phyloP scores from a whole-genome alignment of 2,888 invertebrate genomes.

The Nymphalis c-album region DNA sequence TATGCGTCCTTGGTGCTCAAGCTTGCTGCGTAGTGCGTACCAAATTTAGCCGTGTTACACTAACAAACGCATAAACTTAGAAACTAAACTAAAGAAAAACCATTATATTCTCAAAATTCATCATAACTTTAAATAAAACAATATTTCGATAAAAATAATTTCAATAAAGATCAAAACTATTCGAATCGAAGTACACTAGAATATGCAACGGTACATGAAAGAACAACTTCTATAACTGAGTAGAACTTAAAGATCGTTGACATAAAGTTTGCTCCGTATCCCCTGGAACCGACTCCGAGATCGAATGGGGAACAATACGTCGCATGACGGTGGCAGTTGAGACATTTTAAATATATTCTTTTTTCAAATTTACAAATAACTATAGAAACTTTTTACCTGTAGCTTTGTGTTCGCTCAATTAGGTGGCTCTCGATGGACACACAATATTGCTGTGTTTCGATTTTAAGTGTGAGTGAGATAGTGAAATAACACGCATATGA shows the following conservation, averaged over 20 bases:
- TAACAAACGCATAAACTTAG: too few relatives aligned
- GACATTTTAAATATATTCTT: slow-evolving; percentile 1
- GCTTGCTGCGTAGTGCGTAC: too few relatives aligned
- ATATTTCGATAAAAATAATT: background rate
- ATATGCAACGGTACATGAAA: slow-evolving; percentile 10
- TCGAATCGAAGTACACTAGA: background rate
- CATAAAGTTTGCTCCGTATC: slow-evolving; percentile 11
- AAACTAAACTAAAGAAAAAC: too few relatives aligned
- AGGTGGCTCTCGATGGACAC: too few relatives aligned
- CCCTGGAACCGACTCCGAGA: background rate
- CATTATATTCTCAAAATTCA: background rate
- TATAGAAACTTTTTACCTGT: too few relatives aligned
- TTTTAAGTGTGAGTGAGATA: too few relatives aligned
- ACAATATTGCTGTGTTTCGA: too few relatives aligned
- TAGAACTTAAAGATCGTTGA: slow-evolving; percentile 11
- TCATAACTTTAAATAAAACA: background rate
- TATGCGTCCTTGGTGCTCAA: too few relatives aligned
- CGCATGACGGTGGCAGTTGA: background rate
- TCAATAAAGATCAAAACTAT: background rate
- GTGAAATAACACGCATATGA: too few relatives aligned
- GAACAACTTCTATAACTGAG: slow-evolving; percentile 14
- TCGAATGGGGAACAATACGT: slow-evolving; percentile 6
- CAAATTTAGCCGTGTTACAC: too few relatives aligned
- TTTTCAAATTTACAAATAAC: background rate
- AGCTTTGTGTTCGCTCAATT: too few relatives aligned